Conservation (phyloP, 1,140 invertebrate genomes). For the Yoshiicerus persimilis region DNA sequence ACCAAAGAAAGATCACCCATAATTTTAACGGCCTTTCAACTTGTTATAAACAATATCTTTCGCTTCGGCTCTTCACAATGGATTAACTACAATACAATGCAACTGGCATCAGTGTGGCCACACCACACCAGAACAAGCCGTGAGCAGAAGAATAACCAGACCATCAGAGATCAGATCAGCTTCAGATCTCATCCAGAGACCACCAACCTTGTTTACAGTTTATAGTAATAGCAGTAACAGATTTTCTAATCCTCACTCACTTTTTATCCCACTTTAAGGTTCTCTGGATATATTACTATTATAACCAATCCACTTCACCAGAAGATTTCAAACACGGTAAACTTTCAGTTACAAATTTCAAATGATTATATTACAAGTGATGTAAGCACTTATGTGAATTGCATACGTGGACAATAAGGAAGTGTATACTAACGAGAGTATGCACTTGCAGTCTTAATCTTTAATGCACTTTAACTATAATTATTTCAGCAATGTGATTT, state of each 20-base stretch:
- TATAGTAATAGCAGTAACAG: slow-evolving; percentile 13
- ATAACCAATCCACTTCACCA: background rate
- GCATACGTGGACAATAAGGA: background rate
- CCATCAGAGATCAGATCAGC: background rate
- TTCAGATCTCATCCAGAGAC: background rate
- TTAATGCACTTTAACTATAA: background rate
- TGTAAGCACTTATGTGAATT: background rate
- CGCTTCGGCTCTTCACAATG: background rate
- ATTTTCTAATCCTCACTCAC: slow-evolving; percentile 4
- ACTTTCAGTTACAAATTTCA: background rate
- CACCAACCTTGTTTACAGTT: slow-evolving; percentile 22
- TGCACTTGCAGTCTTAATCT: background rate
- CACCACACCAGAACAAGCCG: background rate
- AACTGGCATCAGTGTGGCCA: background rate
- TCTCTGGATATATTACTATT: background rate
- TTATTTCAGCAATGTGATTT: background rate
- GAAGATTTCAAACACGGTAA: background rate
- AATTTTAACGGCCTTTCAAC: slow-evolving; percentile 9
- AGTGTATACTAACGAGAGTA: background rate
- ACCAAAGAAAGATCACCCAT: slow-evolving; percentile 2
- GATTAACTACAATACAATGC: background rate
- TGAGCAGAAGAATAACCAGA: background rate
- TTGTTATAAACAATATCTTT: slow-evolving; percentile 22
- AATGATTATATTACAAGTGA: background rate
- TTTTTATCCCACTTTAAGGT: background rate